Conservation (phyloP, 53 echinoderm and acorn worm genomes). For the Crossaster papposus region DNA sequence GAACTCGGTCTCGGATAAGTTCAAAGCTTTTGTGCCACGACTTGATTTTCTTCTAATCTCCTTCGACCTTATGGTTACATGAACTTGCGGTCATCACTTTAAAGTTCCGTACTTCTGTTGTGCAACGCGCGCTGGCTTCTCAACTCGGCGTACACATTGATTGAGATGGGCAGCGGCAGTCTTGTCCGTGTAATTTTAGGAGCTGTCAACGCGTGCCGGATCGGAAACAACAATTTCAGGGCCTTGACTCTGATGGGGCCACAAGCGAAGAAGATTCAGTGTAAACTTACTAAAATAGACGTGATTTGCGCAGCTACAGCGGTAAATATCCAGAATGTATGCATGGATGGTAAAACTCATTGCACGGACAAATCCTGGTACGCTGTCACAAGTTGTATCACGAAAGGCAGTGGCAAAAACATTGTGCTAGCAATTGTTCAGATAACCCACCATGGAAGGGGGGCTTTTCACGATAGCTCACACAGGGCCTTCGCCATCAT, state of each 20-base stretch:
- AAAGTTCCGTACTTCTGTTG: background rate
- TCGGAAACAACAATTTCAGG: slow-evolving; percentile 32
- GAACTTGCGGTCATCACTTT: background rate
- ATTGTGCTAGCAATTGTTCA: too few relatives aligned
- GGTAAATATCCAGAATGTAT: background rate
- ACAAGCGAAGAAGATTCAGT: background rate
- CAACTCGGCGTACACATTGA: background rate
- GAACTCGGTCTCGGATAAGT: too few relatives aligned
- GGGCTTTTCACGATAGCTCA: too few relatives aligned
- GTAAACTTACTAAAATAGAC: background rate
- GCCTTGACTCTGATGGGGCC: slow-evolving; percentile 2
- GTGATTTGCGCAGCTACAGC: background rate
- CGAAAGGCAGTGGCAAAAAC: too few relatives aligned
- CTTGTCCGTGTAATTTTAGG: background rate
- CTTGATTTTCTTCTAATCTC: too few relatives aligned
- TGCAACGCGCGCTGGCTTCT: background rate
- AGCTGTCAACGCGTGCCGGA: background rate
- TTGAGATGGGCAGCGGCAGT: slow-evolving; percentile 3
- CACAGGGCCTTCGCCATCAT: too few relatives aligned
- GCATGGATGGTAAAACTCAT: too few relatives aligned
- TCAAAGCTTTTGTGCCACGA: too few relatives aligned
- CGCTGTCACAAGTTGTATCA: too few relatives aligned
- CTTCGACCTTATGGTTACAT: background rate
- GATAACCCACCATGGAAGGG: too few relatives aligned
- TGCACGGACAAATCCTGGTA: too few relatives aligned